Evolutionary conservation across 2,797 vertebrate species (phyloP).

Genomic region (Xyrichtys novacula): DNA sequence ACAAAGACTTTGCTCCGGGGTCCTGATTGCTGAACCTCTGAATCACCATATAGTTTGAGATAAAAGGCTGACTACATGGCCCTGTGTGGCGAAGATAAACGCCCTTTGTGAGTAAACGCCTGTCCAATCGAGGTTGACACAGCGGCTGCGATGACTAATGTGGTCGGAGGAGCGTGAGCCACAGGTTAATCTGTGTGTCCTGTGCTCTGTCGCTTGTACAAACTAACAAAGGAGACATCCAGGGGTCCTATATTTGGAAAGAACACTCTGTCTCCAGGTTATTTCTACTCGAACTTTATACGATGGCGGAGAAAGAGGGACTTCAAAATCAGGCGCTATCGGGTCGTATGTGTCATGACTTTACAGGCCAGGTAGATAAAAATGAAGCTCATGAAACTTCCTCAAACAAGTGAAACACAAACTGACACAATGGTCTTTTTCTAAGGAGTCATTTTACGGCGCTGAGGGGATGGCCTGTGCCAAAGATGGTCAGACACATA

Average conservation of each 20-base stretch:
- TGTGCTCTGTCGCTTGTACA: conserved; percentile 32
- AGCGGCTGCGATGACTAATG: conserved; percentile 48
- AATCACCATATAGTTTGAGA: conserved; percentile 17
- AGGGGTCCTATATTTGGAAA: conserved; percentile 10
- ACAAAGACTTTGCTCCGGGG: conserved; percentile 1
- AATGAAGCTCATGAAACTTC: background rate
- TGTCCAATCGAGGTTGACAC: conserved; percentile 30
- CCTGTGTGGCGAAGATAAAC: background rate
- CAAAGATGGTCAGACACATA: no score
- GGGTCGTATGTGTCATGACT: background rate
- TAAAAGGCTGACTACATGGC: conserved; percentile 7
- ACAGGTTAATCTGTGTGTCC: conserved; percentile 49
- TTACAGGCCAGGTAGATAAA: background rate
- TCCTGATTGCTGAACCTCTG: conserved; percentile 16
- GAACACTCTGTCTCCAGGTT: conserved; percentile 1
- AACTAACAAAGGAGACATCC: conserved; percentile 22
- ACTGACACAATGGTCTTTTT: no score
- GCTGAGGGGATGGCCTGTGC: no score
- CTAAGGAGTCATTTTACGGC: no score
- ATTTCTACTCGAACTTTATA: conserved; percentile 25
- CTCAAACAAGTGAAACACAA: no score
- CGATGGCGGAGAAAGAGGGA: background rate
- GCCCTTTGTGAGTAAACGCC: conserved; percentile 33
- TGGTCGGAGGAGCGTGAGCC: conserved; percentile 14
- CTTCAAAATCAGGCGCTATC: background rate